phyloP scores from a whole-genome alignment of 2,113 vertebrate species.

The Natator depressus region DNA sequence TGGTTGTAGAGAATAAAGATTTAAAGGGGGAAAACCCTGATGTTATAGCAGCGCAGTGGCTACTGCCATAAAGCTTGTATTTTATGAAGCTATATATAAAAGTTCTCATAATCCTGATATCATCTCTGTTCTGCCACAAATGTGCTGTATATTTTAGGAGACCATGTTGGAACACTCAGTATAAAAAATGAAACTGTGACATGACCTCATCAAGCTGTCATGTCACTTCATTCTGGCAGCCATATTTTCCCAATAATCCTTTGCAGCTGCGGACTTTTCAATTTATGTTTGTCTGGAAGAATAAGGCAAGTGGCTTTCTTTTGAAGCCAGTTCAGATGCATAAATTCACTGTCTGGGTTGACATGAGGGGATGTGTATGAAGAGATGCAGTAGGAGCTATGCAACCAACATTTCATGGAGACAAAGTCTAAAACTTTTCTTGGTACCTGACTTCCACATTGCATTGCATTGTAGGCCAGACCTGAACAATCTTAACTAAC shows the following conservation, averaged over 20 bases:
- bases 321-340: background rate
- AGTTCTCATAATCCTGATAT: rapidly evolving
- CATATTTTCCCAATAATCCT: background rate
- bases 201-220: background rate
- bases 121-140: background rate
- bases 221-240: background rate
- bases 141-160: background rate
- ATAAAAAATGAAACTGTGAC: background rate
- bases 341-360: background rate
- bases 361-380: rapidly evolving
- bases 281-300: slow-evolving; percentile 45
- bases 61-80: background rate
- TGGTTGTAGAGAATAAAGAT: rapidly evolving
- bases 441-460: background rate
- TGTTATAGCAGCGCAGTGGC: background rate
- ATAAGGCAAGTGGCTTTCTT: background rate
- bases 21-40: background rate
- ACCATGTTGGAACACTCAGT: background rate
- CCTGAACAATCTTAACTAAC: background rate
- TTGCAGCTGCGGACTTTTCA: slow-evolving; percentile 54
- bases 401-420: background rate
- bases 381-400: background rate
- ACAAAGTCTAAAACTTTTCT: background rate
- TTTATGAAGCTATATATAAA: background rate
- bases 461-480: background rate